These are phyloP conservation scores for Caenorhabditis wallacei DNA, from an alignment of 2,888 invertebrate genomes.

Conservation along the genomic window DNA sequence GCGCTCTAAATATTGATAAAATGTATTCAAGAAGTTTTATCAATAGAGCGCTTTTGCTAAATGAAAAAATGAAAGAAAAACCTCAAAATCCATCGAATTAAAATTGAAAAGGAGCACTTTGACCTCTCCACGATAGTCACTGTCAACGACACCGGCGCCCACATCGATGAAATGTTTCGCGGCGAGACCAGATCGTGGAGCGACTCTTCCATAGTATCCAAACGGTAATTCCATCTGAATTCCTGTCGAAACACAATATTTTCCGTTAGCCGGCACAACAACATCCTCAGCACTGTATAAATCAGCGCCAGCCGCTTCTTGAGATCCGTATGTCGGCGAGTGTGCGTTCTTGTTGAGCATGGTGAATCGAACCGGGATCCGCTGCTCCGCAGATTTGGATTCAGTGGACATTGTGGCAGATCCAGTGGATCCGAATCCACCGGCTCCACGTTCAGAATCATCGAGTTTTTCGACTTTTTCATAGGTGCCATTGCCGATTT, in stretches of 20 bases:
- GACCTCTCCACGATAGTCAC: conserved; percentile 89
- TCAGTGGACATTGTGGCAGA: conserved; percentile 45
- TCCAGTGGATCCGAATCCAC: conserved; percentile 96
- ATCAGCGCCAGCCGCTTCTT: conserved; percentile 83
- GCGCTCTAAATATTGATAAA: too few species aligned
- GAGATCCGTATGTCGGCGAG: conserved; percentile 91
- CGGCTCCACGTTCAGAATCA: conserved; percentile 90
- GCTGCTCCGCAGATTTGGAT: not conserved
- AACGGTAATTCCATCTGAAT: conserved; percentile 93
- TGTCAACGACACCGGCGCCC: conserved; percentile 91
- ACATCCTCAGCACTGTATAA: conserved; percentile 91
- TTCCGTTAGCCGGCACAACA: conserved; percentile 89
- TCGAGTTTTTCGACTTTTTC: conserved; percentile 89
- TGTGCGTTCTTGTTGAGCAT: conserved; percentile 91
- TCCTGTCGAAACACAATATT: conserved; percentile 92
- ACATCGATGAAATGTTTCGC: conserved; percentile 93
- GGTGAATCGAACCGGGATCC: conserved; percentile 86
- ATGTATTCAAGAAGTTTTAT: too few species aligned
- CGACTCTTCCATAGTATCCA: conserved; percentile 85
- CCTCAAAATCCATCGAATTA: conserved; percentile 89
- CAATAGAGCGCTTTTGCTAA: too few species aligned
- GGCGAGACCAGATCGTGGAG: conserved; percentile 86
- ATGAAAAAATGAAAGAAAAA: conserved; percentile 29
- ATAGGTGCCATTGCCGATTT: conserved; percentile 87
- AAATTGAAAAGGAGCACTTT: conserved; percentile 93